phyloP scores from a whole-genome alignment of 2,797 vertebrate species.

The Astyanax mexicanus region DNA sequence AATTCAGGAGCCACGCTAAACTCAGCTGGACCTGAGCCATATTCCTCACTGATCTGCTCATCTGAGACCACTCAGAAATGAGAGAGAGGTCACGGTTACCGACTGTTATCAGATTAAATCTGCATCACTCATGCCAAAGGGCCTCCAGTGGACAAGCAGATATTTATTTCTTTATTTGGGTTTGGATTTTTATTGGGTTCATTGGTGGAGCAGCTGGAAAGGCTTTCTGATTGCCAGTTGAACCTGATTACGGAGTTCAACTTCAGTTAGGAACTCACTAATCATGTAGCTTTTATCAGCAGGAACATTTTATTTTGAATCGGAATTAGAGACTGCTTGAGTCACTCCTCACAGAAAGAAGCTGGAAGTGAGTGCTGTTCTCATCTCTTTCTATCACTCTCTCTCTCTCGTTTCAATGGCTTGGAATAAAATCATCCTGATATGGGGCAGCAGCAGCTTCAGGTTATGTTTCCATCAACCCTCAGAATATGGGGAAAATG shows the following conservation, averaged over 20 bases:
- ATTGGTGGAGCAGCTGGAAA: not conserved
- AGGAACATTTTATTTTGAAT: not conserved
- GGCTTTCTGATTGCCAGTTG: conserved; percentile 16
- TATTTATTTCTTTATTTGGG: conserved; percentile 11
- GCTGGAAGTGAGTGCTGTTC: not conserved
- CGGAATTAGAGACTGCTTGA: not conserved
- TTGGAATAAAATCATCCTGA: no score
- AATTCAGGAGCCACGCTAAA: not conserved
- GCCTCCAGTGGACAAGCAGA: not conserved
- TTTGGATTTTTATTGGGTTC: conserved; percentile 12
- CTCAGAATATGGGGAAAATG: no score
- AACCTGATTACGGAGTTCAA: conserved; percentile 11
- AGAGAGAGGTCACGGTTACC: conserved; percentile 11
- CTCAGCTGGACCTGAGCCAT: conserved; percentile 13
- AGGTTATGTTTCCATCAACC: no score
- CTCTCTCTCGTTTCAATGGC: not conserved
- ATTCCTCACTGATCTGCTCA: not conserved
- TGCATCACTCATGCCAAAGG: not conserved
- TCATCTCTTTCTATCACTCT: not conserved
- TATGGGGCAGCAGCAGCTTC: no score
- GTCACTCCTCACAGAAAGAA: not conserved
- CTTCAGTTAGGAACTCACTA: not conserved
- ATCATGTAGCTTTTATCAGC: not conserved
- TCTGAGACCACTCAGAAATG: not conserved
- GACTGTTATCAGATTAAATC: conserved; percentile 12